Base-by-base conservation (phyloP, 2,888 invertebrate genomes). In the Eristalinus aeneus region DNA sequence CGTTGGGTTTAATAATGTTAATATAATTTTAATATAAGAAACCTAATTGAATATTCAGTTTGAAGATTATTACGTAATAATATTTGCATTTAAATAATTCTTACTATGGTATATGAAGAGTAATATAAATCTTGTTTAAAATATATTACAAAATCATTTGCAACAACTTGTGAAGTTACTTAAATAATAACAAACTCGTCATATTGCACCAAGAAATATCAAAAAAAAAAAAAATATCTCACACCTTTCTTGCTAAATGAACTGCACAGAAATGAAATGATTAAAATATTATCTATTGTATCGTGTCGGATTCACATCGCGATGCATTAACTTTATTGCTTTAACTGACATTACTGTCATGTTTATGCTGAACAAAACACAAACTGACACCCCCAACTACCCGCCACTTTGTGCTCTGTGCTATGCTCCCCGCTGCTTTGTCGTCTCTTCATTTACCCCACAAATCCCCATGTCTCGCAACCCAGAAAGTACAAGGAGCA, bases 271-370 rank as follows among this genome's bases (percentile, higher is more conserved):
- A 73, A 32, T 32, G 56, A 46, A 86, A 72, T 75, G 82, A 86
- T 82, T 86, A 86, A 82, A 86, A 86, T 81, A 81, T 86, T 73
- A 86, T 77, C 71, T 71, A 10, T 27, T 27, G 54, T 82, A 71
- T 82, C 77, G 69, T 46, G 34, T 68, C 71, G 71, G 77, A 82
- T 86, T 82, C 74, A 82, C 77, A 78, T 71, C 65, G 54, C 73
- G 46, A 82, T 86, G 74, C 74, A 86, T 86, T 82, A 86, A 77
- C 81, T 74, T 86, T 82, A 86, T 82, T 86, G 73, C 86, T 54
- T 67, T 65, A 86, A 82, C 74, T 82, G 82, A 78, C 86, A 82
- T 86, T 67, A 71, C 76, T 86, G 86, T 86, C 81, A 82, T 86
- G 86, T 86, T 82, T 61, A 31, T 61, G 60, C 39, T 74, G 73